Conservation (phyloP, 2,797 vertebrate genomes). For the Nannoperca australis region DNA sequence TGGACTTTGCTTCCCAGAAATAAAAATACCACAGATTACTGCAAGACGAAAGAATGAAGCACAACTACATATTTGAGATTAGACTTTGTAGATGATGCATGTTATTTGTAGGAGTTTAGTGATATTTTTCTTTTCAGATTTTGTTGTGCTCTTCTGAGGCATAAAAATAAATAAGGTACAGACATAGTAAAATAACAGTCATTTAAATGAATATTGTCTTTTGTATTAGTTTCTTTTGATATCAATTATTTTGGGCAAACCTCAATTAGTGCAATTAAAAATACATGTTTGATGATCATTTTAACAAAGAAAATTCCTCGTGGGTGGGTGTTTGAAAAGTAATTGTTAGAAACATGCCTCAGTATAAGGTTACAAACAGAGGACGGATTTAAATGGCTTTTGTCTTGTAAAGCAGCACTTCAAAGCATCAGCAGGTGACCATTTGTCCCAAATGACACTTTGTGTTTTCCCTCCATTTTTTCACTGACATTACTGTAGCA, state of each 20-base stretch:
- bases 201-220: not conserved
- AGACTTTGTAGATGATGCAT: not conserved
- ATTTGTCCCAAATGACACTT: slow-evolving; percentile 68
- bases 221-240: not conserved
- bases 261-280: slow-evolving; percentile 6
- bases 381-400: slow-evolving; percentile 72
- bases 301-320: not conserved
- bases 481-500: slow-evolving; percentile 44
- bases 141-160: not conserved
- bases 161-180: not conserved
- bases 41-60: not conserved
- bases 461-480: slow-evolving; percentile 79
- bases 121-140: not conserved
- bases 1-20: not conserved
- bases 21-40: not conserved
- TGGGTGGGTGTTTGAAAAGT: slow-evolving; percentile 28
- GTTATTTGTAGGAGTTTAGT: not conserved
- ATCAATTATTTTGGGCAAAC: not conserved
- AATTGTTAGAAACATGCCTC: slow-evolving; percentile 8
- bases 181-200: not conserved
- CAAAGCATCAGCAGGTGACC: slow-evolving; percentile 79
- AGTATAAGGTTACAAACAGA: slow-evolving; percentile 33
- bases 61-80: not conserved
- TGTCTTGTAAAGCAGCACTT: slow-evolving; percentile 79
- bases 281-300: not conserved